Percentiles rank a stretch among this genome's conserved stretches.
phyloP scores from a whole-genome alignment of 2,113 vertebrate genomes.

The Sturnira hondurensis region DNA sequence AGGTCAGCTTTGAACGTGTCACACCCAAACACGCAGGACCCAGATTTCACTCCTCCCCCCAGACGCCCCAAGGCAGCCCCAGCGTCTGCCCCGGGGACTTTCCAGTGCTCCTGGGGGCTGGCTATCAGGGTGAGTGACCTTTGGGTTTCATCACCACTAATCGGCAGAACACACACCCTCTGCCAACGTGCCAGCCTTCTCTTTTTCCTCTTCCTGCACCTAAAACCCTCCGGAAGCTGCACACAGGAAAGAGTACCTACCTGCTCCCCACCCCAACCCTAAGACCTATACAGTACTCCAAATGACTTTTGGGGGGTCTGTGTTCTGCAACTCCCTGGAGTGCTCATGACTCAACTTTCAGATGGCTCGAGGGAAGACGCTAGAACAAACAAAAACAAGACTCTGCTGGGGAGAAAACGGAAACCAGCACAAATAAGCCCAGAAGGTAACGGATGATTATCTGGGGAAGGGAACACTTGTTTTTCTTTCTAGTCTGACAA shows the following conservation, averaged over 20 bases:
- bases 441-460: neutral
- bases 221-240: constrained; percentile 21
- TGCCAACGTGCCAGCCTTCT: constrained; percentile 4
- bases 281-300: neutral
- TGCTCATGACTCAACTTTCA: neutral
- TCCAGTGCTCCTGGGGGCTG: neutral
- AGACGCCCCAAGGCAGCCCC: neutral
- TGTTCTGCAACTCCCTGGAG: neutral
- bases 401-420: neutral
- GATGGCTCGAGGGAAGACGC: constrained; percentile 8
- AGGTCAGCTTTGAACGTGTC: neutral
- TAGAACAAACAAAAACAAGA: neutral
- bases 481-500: constrained; percentile 38
- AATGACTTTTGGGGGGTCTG: neutral
- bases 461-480: neutral
- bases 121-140: neutral
- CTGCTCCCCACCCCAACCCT: neutral
- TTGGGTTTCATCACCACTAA: constrained; percentile 46
- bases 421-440: constrained; percentile 27
- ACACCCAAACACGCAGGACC: neutral
- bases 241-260: constrained; percentile 5
- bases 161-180: constrained; percentile 1
- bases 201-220: neutral
- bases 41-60: neutral
- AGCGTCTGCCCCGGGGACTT: neutral